Evolutionary conservation across 2,113 vertebrate species (phyloP).

Genomic region (Poecilia latipinna): DNA sequence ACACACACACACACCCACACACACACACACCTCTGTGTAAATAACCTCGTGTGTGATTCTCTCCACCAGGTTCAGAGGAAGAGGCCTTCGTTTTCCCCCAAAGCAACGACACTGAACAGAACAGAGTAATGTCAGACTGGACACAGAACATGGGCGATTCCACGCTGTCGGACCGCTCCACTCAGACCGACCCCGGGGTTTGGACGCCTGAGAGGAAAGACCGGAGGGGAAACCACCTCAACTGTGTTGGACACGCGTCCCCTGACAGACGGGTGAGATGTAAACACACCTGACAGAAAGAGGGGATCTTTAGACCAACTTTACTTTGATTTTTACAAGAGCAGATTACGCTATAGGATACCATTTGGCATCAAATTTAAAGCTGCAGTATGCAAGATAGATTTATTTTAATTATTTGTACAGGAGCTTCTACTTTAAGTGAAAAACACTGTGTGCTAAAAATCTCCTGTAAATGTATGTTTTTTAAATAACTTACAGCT

Average conservation of each 20-base stretch:
- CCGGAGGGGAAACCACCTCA: slow-evolving; percentile 52
- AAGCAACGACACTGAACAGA: slow-evolving; percentile 65
- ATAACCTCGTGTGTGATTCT: neutral
- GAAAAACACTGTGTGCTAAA: too few species aligned
- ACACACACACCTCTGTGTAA: neutral
- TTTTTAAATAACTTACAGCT: too few species aligned
- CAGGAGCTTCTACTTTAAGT: too few species aligned
- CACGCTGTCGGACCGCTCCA: slow-evolving; percentile 66
- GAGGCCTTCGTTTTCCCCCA: slow-evolving; percentile 81
- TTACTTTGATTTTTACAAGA: neutral
- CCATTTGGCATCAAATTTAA: neutral
- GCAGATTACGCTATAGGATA: neutral
- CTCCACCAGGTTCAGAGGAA: slow-evolving; percentile 78
- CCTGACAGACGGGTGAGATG: slow-evolving; percentile 62
- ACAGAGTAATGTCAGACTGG: slow-evolving; percentile 35
- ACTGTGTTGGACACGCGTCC: slow-evolving; percentile 37
- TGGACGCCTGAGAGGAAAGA: slow-evolving; percentile 71
- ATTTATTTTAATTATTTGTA: too few species aligned
- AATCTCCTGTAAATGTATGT: too few species aligned
- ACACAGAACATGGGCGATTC: slow-evolving; percentile 33
- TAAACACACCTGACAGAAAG: neutral
- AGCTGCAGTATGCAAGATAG: too few species aligned
- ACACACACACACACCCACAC: neutral
- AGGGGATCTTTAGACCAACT: neutral
- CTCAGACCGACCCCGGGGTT: slow-evolving; percentile 77